These are phyloP conservation scores for Melieria picta DNA, from an alignment of 2,888 invertebrate genomes.

Conservation along the genomic window DNA sequence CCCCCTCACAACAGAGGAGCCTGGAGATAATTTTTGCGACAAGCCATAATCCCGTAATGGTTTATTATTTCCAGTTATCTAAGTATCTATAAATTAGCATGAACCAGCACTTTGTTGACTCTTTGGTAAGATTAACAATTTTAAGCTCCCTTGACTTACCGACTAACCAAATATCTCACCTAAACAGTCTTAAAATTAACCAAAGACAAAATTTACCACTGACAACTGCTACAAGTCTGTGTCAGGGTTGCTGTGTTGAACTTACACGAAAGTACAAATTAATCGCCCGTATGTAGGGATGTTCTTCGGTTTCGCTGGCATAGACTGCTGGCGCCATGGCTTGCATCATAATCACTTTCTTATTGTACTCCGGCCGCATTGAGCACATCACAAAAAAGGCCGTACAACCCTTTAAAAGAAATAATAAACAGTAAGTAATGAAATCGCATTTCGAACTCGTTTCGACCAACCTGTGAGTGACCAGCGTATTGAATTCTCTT, in stretches of 20 bases:
- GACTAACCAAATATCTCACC: too few species aligned
- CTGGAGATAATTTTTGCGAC: too few species aligned
- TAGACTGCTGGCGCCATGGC: slow-evolving; percentile 78
- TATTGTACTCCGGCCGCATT: slow-evolving; percentile 73
- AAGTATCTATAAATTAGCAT: too few species aligned
- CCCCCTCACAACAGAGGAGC: too few species aligned
- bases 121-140: too few species aligned
- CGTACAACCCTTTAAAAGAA: slow-evolving; percentile 71
- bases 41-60: too few species aligned
- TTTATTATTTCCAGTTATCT: too few species aligned
- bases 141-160: too few species aligned
- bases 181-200: too few species aligned
- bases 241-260: slow-evolving; percentile 2
- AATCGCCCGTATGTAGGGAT: slow-evolving; percentile 61
- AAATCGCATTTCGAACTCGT: too few species aligned
- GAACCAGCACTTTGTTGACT: too few species aligned
- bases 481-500: slow-evolving; percentile 71
- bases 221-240: background rate
- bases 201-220: too few species aligned
- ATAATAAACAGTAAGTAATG: background rate
- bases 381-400: slow-evolving; percentile 75
- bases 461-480: slow-evolving; percentile 69
- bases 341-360: slow-evolving; percentile 74
- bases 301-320: slow-evolving; percentile 62
- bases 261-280: slow-evolving; percentile 62